Percentiles rank a stretch among this genome's conserved stretches.
Conservation (phyloP, 1,140 invertebrate species). For the Rhagoletis zephyria region DNA sequence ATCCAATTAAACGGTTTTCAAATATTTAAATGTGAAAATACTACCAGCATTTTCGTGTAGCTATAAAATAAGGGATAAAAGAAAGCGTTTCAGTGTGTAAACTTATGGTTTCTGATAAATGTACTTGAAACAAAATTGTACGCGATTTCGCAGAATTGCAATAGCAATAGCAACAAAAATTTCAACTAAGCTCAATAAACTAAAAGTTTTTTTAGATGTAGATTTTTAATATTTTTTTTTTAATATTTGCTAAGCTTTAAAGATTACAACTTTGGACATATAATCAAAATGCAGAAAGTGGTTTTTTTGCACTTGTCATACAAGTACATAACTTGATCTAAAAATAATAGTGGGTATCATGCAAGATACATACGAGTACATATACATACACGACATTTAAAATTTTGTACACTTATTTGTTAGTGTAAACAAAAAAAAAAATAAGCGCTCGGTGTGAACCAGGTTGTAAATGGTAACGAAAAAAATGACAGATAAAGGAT, state of each 20-base stretch:
- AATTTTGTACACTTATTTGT: no score
- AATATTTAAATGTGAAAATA: background rate
- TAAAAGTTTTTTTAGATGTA: background rate
- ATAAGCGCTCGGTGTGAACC: background rate
- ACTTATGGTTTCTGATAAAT: constrained; percentile 12
- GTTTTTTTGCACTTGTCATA: no score
- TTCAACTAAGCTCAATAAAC: background rate
- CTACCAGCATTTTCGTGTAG: background rate
- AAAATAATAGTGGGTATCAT: no score
- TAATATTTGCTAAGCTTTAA: no score
- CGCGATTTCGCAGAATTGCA: background rate
- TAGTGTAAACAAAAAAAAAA: no score
- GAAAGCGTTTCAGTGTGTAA: background rate
- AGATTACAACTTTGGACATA: no score
- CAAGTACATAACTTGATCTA: no score
- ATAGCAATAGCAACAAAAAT: background rate
- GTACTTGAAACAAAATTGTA: background rate
- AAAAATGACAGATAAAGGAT: no score
- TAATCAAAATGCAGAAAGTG: no score
- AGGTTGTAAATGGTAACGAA: background rate
- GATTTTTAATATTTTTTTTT: background rate
- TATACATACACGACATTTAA: no score
- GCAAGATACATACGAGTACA: no score
- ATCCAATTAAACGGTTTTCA: background rate
- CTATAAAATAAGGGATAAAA: background rate